Evolutionary conservation across 2,888 invertebrate genomes (phyloP).

Genomic region (Lepidocyrtinus sp.): DNA sequence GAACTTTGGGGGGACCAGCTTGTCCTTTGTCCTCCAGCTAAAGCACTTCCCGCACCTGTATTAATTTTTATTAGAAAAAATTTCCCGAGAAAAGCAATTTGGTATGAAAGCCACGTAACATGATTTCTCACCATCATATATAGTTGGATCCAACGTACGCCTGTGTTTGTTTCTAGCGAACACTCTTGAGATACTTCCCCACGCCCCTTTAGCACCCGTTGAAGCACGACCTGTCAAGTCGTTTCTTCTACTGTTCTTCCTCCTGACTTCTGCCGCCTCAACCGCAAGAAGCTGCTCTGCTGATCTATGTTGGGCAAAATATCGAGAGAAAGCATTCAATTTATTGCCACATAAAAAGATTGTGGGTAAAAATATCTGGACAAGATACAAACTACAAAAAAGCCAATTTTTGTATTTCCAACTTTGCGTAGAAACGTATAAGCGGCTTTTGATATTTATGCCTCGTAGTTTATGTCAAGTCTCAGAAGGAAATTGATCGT

Average conservation of each 20-base stretch:
- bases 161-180: slow-evolving; percentile 89
- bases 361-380: no score
- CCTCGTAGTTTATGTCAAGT: no score
- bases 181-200: slow-evolving; percentile 92
- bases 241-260: slow-evolving; percentile 70
- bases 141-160: slow-evolving; percentile 80
- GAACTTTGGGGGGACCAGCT: slow-evolving; percentile 70
- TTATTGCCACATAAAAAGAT: not conserved
- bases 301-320: slow-evolving; percentile 74
- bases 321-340: not conserved
- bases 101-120: slow-evolving; percentile 47
- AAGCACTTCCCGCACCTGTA: slow-evolving; percentile 26
- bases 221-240: slow-evolving; percentile 68
- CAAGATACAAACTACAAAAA: no score
- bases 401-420: no score
- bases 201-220: slow-evolving; percentile 77
- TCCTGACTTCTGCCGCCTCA: slow-evolving; percentile 73
- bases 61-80: slow-evolving; percentile 39
- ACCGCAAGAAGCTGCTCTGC: slow-evolving; percentile 83
- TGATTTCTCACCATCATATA: slow-evolving; percentile 76
- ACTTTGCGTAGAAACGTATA: slow-evolving; percentile 3
- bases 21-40: slow-evolving; percentile 60
- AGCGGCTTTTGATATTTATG: no score
- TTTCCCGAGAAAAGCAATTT: slow-evolving; percentile 25
- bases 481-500: not conserved